A percentile compares a stretch with the other conserved stretches of the same genome.
phyloP scores from a whole-genome alignment of 2,888 invertebrate species.

The Stenichneumon culpator region DNA sequence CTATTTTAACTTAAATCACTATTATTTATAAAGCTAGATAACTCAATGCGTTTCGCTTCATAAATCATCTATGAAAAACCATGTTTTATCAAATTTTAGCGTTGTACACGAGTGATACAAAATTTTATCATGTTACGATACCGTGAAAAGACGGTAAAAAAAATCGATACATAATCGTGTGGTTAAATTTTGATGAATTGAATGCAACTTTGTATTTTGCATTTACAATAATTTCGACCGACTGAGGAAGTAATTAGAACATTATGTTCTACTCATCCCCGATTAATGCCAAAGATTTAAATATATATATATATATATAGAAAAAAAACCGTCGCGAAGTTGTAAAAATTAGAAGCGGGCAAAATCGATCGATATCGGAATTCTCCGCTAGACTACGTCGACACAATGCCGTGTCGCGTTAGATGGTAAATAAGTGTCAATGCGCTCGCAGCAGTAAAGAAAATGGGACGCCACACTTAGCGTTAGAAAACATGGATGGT shows the following conservation, averaged over 20 bases:
- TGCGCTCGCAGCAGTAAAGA: conserved; percentile 91
- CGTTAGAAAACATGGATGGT: neutral
- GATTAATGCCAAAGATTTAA: neutral
- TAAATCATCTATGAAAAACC: neutral
- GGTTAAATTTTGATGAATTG: neutral
- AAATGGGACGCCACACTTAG: conserved; percentile 82
- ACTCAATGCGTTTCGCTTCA: neutral
- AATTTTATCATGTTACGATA: neutral
- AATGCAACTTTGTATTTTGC: neutral
- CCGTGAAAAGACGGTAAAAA: neutral
- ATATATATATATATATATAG: too few relatives aligned
- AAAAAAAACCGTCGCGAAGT: neutral
- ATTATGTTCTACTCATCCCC: neutral
- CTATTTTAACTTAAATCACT: conserved; percentile 36
- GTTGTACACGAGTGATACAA: neutral
- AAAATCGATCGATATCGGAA: neutral
- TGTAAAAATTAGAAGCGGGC: neutral
- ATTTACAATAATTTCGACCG: neutral
- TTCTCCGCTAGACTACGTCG: too few relatives aligned
- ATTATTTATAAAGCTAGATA: conserved; percentile 15
- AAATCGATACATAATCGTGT: neutral
- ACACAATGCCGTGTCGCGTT: too few relatives aligned
- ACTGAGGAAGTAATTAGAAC: neutral
- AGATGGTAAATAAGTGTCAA: neutral
- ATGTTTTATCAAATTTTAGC: neutral